Conservation (phyloP, 30 jellyfish, hydroid and myxozoan genomes). For the Aurelia sp. region DNA sequence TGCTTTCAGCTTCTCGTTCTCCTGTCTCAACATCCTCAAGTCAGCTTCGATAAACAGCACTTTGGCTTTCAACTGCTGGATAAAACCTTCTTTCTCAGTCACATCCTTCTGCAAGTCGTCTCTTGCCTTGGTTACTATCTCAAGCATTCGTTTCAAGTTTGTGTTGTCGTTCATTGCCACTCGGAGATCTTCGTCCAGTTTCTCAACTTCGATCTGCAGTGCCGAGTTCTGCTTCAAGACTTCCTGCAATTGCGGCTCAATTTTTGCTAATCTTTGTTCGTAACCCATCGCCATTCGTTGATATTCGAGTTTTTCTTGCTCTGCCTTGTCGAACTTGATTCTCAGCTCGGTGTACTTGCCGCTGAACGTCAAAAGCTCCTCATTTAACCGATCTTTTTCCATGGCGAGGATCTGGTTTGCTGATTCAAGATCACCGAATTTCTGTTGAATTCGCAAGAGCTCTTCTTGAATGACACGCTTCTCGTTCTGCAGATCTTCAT, state of each 20-base stretch:
- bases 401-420: constrained; percentile 92
- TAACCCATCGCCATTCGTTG: constrained; percentile 97
- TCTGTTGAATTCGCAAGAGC: constrained; percentile 89
- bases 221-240: constrained; percentile 87
- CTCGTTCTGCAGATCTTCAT: constrained; percentile 76
- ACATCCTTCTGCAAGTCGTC: constrained; percentile 80
- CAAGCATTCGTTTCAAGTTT: constrained; percentile 61
- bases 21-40: constrained; percentile 75
- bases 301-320: constrained; percentile 88
- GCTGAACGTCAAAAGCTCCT: constrained; percentile 92
- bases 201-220: constrained; percentile 84
- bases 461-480: constrained; percentile 93
- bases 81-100: constrained; percentile 82
- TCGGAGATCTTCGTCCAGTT: constrained; percentile 89
- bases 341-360: constrained; percentile 94
- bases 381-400: constrained; percentile 95
- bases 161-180: constrained; percentile 82
- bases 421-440: constrained; percentile 94
- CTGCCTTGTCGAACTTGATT: constrained; percentile 91
- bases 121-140: constrained; percentile 63
- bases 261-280: constrained; percentile 94
- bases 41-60: constrained; percentile 77
- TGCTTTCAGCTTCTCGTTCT: constrained; percentile 83
- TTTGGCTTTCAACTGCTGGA: constrained; percentile 85
- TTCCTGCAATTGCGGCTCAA: constrained; percentile 96